Base-by-base conservation (phyloP, 2,113 vertebrate genomes). In the Cnemophilus loriae region DNA sequence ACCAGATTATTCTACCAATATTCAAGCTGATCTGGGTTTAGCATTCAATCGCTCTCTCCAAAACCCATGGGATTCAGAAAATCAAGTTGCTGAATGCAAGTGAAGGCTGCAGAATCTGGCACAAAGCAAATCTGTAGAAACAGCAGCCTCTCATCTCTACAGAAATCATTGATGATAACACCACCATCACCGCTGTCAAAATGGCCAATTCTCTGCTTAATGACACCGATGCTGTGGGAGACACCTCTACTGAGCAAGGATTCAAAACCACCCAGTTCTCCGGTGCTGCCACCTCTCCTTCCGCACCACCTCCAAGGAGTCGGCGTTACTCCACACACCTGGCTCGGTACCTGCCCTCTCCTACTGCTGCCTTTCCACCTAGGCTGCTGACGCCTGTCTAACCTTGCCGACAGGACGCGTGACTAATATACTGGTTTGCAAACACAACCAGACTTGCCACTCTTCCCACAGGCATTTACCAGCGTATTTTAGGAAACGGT, bases 241-340 rank as follows among this genome's bases (percentile, higher is more conserved):
- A 26, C 26, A 65, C 3, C 57, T 53, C 59, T 39, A 32, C 50
- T 39, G 6, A 70, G 18, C 44, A 80, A 52, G 46, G 53, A 89
- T 14, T 41, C 16, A 33, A 47, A 82, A 49, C 4, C 23, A 44
- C 19, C 44, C 49, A 60, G 1, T 19, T 41, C 39, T 57, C 44
- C 30, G 28, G 8, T 1, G 0, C 60, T 70, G 3, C 22, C 4
- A 3, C 13, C 14, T 78, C 39, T 67, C n/a, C 28, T 70, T 55
- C 39, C 50, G 42, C 32, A 49, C 3, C 9, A n/a, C 7, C 28
- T 59, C 64, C 30, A 10, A 59, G 69, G 13, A 68, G 46, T 1
- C 1, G 0, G 37, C 0, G 0, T 37, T 77, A 49, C 32, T n/a
- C 37, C 32, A 7, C 2, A 7, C 20, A 49, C 2, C 28, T 17